Percentiles rank a stretch among this genome's conserved stretches.
These are phyloP conservation scores for Pachycephala philippinensis DNA, from an alignment of 2,113 vertebrate genomes.

Conservation along the genomic window DNA sequence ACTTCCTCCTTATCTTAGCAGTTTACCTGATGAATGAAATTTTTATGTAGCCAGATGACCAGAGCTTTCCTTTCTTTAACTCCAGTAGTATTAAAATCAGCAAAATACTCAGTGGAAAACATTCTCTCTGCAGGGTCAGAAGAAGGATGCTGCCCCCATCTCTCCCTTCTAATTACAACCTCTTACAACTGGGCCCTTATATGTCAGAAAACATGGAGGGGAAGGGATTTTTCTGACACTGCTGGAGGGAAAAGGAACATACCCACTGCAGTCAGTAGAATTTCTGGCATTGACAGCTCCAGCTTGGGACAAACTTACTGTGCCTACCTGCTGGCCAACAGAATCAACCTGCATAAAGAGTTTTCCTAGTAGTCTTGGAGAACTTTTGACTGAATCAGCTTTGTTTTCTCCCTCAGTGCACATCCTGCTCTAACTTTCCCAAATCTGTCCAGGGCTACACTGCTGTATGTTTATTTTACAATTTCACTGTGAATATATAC, in stretches of 20 bases:
- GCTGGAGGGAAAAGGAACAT: background rate
- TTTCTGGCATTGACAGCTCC: background rate
- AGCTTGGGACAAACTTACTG: background rate
- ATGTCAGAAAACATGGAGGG: background rate
- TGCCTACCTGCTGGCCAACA: background rate
- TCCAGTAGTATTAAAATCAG: background rate
- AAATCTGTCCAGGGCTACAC: background rate
- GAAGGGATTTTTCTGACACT: background rate
- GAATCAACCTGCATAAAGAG: background rate
- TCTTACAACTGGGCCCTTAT: background rate
- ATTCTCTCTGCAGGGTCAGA: background rate
- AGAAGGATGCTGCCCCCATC: background rate
- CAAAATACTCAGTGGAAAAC: background rate
- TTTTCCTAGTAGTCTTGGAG: background rate
- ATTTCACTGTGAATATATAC: background rate
- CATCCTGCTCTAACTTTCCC: background rate
- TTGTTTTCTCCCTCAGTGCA: background rate
- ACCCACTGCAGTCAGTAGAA: background rate
- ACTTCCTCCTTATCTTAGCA: background rate
- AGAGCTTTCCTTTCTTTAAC: background rate
- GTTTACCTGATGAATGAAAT: background rate
- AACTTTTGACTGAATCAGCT: background rate
- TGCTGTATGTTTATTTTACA: background rate
- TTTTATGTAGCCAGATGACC: background rate
- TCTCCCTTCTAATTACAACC: background rate